A percentile compares a stretch with the other conserved stretches of the same genome.
Conservation (phyloP, 2,888 invertebrate genomes). For the Drosophila rubida region DNA sequence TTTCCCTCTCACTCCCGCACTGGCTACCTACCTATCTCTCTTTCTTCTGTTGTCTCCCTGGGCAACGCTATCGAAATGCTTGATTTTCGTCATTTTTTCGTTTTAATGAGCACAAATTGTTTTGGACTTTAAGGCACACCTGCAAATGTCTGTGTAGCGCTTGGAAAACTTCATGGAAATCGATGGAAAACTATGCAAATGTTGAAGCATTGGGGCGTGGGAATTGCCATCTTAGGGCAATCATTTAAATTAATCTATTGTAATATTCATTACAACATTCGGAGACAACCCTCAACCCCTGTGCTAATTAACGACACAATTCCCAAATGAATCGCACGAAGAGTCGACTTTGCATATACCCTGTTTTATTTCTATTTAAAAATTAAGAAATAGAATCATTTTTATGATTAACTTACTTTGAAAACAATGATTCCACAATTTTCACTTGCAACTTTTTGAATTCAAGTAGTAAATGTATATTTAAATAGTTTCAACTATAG, state of each 20-base stretch:
- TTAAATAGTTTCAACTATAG: too few species aligned
- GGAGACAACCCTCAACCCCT: slow-evolving; percentile 43
- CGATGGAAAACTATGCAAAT: slow-evolving; percentile 2
- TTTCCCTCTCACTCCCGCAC: slow-evolving; percentile 2
- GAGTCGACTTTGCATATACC: slow-evolving; percentile 23
- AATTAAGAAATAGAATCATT: too few species aligned
- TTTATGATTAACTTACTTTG: too few species aligned
- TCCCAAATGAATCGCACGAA: neutral
- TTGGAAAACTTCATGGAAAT: slow-evolving; percentile 8
- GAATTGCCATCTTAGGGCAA: slow-evolving; percentile 14
- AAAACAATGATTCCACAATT: too few species aligned
- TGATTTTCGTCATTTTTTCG: slow-evolving; percentile 56
- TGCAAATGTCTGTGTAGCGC: slow-evolving; percentile 25
- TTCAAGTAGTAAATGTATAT: too few species aligned
- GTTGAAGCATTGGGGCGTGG: neutral
- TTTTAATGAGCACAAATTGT: slow-evolving; percentile 76
- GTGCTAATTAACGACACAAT: slow-evolving; percentile 35
- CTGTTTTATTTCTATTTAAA: neutral
- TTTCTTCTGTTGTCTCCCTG: slow-evolving; percentile 47
- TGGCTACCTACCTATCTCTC: neutral
- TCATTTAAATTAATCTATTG: slow-evolving; percentile 14
- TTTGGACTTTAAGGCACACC: slow-evolving; percentile 61
- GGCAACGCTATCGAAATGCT: slow-evolving; percentile 66
- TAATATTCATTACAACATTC: slow-evolving; percentile 5
- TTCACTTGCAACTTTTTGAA: too few species aligned